A percentile compares a stretch with the other conserved stretches of the same genome.
phyloP scores from a whole-genome alignment of 2,888 invertebrate genomes.

The Leptopilina syphax region DNA sequence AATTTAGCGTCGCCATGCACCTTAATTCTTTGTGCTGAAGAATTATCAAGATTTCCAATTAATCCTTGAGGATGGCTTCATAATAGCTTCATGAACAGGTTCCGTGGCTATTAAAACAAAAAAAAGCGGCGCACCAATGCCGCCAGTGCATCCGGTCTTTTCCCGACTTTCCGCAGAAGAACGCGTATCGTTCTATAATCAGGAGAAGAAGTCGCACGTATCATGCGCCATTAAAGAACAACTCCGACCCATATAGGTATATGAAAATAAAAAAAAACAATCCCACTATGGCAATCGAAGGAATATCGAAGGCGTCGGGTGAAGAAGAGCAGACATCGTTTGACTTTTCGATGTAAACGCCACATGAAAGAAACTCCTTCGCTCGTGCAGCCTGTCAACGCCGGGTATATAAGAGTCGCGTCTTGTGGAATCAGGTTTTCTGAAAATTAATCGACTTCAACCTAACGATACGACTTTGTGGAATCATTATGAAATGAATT shows the following conservation, averaged over 20 bases:
- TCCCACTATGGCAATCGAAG: constrained; percentile 28
- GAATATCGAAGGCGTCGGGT: constrained; percentile 34
- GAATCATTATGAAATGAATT: constrained; percentile 30
- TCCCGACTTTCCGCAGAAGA: constrained; percentile 41
- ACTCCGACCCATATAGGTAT: constrained; percentile 34
- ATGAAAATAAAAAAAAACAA: constrained; percentile 29
- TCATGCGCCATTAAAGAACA: constrained; percentile 33
- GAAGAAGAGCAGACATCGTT: constrained; percentile 38
- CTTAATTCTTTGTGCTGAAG: constrained; percentile 35
- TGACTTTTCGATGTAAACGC: constrained; percentile 40
- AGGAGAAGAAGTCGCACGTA: constrained; percentile 27
- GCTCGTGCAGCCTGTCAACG: constrained; percentile 40
- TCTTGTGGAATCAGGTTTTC: constrained; percentile 32
- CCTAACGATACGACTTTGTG: constrained; percentile 33
- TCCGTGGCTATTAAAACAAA: constrained; percentile 26
- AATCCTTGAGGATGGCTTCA: constrained; percentile 39
- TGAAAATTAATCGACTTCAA: constrained; percentile 37
- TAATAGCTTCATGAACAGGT: constrained; percentile 41
- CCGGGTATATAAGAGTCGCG: not conserved
- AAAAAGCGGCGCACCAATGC: constrained; percentile 38
- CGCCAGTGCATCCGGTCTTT: constrained; percentile 39
- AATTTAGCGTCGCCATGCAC: constrained; percentile 23
- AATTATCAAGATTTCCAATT: constrained; percentile 41
- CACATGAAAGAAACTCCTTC: constrained; percentile 40
- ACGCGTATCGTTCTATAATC: constrained; percentile 22